phyloP scores from a whole-genome alignment of 2,888 invertebrate species.

The Aelia acuminata region DNA sequence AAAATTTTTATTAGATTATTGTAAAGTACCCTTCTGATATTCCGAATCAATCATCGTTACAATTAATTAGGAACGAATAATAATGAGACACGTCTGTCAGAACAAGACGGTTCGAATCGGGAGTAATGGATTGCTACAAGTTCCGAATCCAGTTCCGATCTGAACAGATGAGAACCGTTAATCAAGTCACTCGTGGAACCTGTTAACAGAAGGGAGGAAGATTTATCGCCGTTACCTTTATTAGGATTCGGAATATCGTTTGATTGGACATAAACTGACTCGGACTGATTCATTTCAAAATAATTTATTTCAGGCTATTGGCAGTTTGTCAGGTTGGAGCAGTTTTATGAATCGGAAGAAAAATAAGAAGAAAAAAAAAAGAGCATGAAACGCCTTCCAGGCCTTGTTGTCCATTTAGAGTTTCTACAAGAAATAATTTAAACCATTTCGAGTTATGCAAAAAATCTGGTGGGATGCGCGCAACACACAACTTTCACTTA shows the following conservation, averaged over 20 bases:
- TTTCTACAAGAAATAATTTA: background rate
- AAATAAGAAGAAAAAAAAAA: background rate
- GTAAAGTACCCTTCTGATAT: background rate
- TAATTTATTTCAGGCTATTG: background rate
- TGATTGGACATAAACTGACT: constrained; percentile 22
- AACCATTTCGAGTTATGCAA: too few relatives aligned
- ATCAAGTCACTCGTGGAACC: background rate
- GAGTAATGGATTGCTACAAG: background rate
- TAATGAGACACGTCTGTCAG: background rate
- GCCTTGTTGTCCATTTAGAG: background rate
- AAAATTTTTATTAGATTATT: too few relatives aligned
- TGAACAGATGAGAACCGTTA: background rate
- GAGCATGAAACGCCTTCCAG: background rate
- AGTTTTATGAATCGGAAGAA: background rate
- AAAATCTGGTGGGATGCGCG: too few relatives aligned
- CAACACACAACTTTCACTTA: too few relatives aligned
- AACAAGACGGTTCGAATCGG: background rate
- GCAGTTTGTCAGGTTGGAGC: background rate
- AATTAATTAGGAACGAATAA: background rate
- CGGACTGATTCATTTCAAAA: background rate
- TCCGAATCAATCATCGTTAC: background rate
- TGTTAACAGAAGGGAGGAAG: background rate
- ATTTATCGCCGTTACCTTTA: constrained; percentile 7
- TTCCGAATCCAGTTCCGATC: constrained; percentile 24
- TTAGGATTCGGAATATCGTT: background rate